Base-by-base conservation (phyloP, 1,140 invertebrate genomes). In the Papilio glaucus region DNA sequence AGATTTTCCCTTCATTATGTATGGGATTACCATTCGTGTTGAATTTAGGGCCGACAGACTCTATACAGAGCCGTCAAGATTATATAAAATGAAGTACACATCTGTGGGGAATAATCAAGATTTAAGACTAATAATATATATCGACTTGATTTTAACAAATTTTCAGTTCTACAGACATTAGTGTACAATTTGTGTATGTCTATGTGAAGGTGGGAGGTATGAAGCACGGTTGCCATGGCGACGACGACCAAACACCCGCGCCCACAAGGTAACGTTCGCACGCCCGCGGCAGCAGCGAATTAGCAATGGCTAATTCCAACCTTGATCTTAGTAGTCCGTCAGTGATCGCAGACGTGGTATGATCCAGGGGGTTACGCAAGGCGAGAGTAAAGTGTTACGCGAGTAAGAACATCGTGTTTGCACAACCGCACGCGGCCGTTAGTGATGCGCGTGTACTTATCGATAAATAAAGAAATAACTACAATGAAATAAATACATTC, bases 351-450 rank as follows among this genome's bases (percentile, higher is more conserved):
- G 21, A 26, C 10, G 49, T 57, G 49, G 1, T 57, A 10, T 10
- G 49, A 24, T 57, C 18, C 21, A 13, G 18, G 21, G 49, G 21
- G 18, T 57, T 42, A 26, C 21, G 39, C 45, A 68, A 68, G 7
- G 39, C 41, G 63, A 68, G 63, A 68, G 38, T 29, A 68, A 41
- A 45, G 39, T 42, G 41, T 68, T 68, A 68, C 63, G 63, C 39
- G 63, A 42, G 21, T 60, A 29, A 33, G 49, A 57, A 57, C 49
- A 68, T 45, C 21, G 39, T 42, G 63, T 68, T 68, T 68, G 63
- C 63, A 68, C 63, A 68, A 68, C 3, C 63, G 41, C 63, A 45
- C 24, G 39, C 24, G 63, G 63, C 18, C 24, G 21, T 13, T 68
- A 68, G 63, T 42, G 39, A 68, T 45, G 63, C 29, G 29, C 29